A percentile compares a stretch with the other conserved stretches of the same genome.
Conservation (phyloP, 1,140 invertebrate genomes). For the Hyles vespertilio region DNA sequence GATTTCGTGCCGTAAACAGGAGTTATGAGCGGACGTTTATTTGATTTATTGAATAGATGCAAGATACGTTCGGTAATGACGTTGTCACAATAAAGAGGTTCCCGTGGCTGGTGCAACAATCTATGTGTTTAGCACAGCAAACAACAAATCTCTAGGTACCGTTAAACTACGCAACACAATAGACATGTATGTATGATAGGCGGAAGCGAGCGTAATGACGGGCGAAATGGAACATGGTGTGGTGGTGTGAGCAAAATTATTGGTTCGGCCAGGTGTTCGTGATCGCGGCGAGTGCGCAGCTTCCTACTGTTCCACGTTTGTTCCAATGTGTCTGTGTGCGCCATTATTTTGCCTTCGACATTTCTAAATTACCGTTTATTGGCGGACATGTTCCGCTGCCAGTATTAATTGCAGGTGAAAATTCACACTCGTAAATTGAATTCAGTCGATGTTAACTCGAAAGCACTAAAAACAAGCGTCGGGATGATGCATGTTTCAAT, state of each 20-base stretch:
- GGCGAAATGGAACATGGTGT: constrained; percentile 30
- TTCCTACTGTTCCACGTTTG: constrained; percentile 27
- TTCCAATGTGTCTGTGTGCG: constrained; percentile 11
- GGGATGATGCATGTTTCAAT: constrained; percentile 23
- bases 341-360: constrained; percentile 27
- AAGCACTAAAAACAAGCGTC: constrained; percentile 11
- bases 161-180: constrained; percentile 1
- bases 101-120: no score
- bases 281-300: constrained; percentile 19
- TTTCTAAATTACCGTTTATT: constrained; percentile 27
- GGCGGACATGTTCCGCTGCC: no score
- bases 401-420: no score
- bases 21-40: no score
- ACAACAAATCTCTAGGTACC: background rate
- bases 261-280: constrained; percentile 36
- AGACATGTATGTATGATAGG: constrained; percentile 5
- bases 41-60: no score
- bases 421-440: background rate
- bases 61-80: no score
- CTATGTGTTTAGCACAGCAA: no score
- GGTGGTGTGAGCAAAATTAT: constrained; percentile 44
- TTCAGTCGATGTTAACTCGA: background rate
- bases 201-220: constrained; percentile 31
- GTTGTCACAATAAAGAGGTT: no score
- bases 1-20: no score